A percentile compares a stretch with the other conserved stretches of the same genome.
Evolutionary conservation across 2,797 vertebrate genomes (phyloP).

Genomic region (Orientallactaga sibirica): DNA sequence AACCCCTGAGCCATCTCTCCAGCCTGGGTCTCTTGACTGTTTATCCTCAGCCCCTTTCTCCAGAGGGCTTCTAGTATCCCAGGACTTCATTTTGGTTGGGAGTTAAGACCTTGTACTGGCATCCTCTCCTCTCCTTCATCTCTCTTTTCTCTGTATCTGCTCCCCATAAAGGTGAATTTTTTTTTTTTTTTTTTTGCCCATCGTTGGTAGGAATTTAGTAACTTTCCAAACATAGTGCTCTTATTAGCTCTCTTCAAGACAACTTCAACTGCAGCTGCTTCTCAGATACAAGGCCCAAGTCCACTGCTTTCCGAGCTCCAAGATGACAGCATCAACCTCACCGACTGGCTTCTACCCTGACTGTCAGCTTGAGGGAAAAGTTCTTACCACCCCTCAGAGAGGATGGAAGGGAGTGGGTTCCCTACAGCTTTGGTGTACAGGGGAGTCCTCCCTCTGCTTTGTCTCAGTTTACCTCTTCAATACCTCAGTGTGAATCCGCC

Average conservation of each 20-base stretch:
- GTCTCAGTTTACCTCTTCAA: not conserved
- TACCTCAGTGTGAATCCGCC: not conserved
- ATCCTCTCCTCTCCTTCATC: rapidly evolving
- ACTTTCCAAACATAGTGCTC: not conserved
- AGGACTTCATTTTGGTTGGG: not conserved
- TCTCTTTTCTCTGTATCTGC: not conserved
- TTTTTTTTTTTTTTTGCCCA: not conserved
- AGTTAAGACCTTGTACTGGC: not conserved
- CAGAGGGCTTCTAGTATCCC: not conserved
- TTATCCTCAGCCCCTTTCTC: not conserved
- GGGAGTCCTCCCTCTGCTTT: not conserved
- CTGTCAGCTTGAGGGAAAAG: not conserved
- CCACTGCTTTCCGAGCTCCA: not conserved
- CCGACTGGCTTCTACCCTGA: not conserved
- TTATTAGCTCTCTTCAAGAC: not conserved
- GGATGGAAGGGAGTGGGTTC: not conserved
- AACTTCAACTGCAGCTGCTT: not conserved
- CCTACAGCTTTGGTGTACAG: not conserved
- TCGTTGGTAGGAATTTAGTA: not conserved
- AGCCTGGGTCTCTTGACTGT: not conserved
- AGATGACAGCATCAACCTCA: not conserved
- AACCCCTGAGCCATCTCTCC: too few species aligned
- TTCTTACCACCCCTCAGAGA: not conserved
- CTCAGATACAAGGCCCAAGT: not conserved
- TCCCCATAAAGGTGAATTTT: not conserved